Base-by-base conservation (phyloP, 2,113 vertebrate genomes). In the Capreolus pygargus region DNA sequence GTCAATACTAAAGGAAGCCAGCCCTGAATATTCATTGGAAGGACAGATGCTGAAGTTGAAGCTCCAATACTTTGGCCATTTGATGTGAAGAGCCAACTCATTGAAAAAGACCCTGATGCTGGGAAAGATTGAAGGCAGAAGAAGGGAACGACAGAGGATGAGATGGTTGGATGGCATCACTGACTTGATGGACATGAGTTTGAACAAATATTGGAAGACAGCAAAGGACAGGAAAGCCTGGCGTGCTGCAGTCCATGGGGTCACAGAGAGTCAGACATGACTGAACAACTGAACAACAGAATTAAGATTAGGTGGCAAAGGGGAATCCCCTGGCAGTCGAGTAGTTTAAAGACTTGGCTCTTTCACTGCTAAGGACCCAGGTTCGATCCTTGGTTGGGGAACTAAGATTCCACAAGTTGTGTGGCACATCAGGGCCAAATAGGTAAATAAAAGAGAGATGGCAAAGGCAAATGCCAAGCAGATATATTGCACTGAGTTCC, bases 201-300 rank as follows among this genome's bases (percentile, higher is more conserved):
- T 70, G 36, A 70, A 5, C 10, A 23, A 70, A 23, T 19, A 39
- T 0, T 13, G 19, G n/a, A 2, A 70, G 67, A 39, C 6, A 39
- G n/a, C n/a, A 70, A 23, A 70, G 67, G 67, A 70, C 67, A 23
- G 19, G 19, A 70, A 70, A 39, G 19, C 5, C 67, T 70, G 2
- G 1, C 0, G 0, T 70, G n/a, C n/a, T 70, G 67, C 67, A 70
- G 10, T 23, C 10, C n/a, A 70, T 23, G 10, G 19, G 5, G 11
- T 39, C 67, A 70, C 19, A 70, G 23, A 70, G 67, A 70, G n/a
- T 6, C 2, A 0, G 67, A 39, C 0, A 11, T 70, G n/a, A 70
- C 67, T 23, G n/a, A 70, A n/a, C n/a, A n/a, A 74, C 36, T 43
- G 11, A 74, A 27, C 21, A 45, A 3, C 50, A 81, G 57, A 60